Evolutionary conservation across 2,888 invertebrate genomes (phyloP).

Genomic region (Linnaemya tessellans): DNA sequence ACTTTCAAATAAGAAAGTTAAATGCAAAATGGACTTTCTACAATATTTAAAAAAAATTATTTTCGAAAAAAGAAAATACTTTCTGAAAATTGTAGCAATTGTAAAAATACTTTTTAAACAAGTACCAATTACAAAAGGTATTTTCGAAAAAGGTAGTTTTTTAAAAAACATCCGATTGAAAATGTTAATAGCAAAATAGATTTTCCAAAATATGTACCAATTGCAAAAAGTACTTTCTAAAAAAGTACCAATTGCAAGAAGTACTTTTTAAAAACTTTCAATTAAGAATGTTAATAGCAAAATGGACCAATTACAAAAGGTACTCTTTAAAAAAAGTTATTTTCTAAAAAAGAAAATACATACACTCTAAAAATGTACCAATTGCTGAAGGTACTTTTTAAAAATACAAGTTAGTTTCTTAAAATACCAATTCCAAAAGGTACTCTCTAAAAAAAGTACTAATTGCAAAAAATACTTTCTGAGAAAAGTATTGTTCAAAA

Average conservation of each 20-base stretch:
- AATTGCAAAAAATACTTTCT: too few relatives aligned
- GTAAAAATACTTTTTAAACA: neutral
- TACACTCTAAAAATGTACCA: too few relatives aligned
- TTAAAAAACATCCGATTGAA: too few relatives aligned
- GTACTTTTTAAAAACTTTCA: neutral
- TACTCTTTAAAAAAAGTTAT: neutral
- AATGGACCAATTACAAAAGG: neutral
- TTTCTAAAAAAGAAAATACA: too few relatives aligned
- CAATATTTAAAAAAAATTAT: too few relatives aligned
- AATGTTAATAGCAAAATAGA: too few relatives aligned
- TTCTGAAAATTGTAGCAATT: too few relatives aligned
- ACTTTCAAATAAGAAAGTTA: too few relatives aligned
- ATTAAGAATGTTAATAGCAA: neutral
- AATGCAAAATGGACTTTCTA: too few relatives aligned
- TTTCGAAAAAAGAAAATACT: too few relatives aligned
- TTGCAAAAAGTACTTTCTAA: neutral
- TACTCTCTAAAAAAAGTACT: neutral
- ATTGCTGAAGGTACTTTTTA: neutral
- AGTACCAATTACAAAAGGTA: neutral
- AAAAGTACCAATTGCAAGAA: neutral
- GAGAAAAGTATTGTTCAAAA: neutral
- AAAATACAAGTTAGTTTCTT: neutral
- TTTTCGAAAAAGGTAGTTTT: too few relatives aligned
- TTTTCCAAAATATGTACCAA: too few relatives aligned
- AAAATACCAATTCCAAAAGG: neutral